Conservation (phyloP, 2,797 vertebrate genomes). For the Danio aesculapii region DNA sequence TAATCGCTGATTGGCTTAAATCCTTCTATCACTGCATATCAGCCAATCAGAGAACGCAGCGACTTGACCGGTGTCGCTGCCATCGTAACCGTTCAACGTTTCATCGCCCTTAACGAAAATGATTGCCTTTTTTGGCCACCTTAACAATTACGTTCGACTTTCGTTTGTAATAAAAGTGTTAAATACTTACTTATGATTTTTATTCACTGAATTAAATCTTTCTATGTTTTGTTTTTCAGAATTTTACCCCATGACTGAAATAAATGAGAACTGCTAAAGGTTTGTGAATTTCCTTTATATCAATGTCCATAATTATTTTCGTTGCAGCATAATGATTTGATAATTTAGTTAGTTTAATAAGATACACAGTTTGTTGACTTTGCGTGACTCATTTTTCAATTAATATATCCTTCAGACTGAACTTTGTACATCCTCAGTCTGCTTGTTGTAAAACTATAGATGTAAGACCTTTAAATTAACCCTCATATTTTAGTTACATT, state of each 20-base stretch:
- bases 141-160: background rate
- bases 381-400: background rate
- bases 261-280: background rate
- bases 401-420: background rate
- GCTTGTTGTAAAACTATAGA: background rate
- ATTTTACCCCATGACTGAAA: background rate
- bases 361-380: background rate
- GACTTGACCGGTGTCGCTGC: background rate
- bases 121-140: background rate
- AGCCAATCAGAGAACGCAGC: slow-evolving; percentile 17
- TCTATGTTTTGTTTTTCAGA: background rate
- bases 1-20: slow-evolving; percentile 41
- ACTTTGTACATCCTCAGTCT: background rate
- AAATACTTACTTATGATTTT: background rate
- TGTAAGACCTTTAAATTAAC: background rate
- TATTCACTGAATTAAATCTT: background rate
- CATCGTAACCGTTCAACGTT: background rate
- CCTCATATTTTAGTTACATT: background rate
- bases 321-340: background rate
- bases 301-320: background rate
- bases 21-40: background rate
- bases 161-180: background rate
- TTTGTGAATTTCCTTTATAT: background rate
- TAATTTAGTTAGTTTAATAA: background rate
- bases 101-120: background rate